Base-by-base conservation (phyloP, 2,797 vertebrate genomes). In the Yasuhikotakia modesta region DNA sequence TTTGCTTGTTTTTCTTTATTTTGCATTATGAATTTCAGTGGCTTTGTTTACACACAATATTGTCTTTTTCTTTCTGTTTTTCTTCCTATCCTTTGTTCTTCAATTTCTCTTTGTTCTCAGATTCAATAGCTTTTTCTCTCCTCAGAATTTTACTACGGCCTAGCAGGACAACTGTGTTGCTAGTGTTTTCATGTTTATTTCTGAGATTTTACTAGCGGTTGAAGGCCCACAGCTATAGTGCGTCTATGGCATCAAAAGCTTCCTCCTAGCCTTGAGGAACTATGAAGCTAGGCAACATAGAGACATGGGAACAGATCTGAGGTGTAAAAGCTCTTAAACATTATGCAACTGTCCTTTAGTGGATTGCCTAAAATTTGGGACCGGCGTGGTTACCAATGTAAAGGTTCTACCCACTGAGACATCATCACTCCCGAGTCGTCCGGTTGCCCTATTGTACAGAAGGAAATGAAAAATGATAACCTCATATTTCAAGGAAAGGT, bases 401-500 rank as follows among this genome's bases (percentile, higher is more conserved):
- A 76, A 76, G 65, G 39, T 10, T 39, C 19, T 46, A 21, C 52
- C 64, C 22, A 58, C 52, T 68, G 73, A 76, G 74, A 58, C 35
- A 35, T 30, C 55, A 35, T 63, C 30, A 6, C 75, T 32, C 19
- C 13, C 17, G 52, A 48, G 39, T 77, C 24, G 43, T 57, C 11
- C 55, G 46, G n/a, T n/a, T 77, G 75, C 19, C 39, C 74, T 53
- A 16, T 17, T 68, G 53, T 52, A 52, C 63, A 46, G 13, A 21
- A 60, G 64, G 45, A 73, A 69, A 79, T 75, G 48, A 74, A 80
- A 80, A 61, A 68, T 21, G 46, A 75, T 61, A 75, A 70, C 65
- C 65, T 74, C 57, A 39, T 19, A 45, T 50, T 69, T 68, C 16
- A 70, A 68, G 45, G 6, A 74, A 70, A 70, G 65, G 72, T 55